Conservation (phyloP, 2,888 invertebrate genomes). For the Habrosyne pyritoides region DNA sequence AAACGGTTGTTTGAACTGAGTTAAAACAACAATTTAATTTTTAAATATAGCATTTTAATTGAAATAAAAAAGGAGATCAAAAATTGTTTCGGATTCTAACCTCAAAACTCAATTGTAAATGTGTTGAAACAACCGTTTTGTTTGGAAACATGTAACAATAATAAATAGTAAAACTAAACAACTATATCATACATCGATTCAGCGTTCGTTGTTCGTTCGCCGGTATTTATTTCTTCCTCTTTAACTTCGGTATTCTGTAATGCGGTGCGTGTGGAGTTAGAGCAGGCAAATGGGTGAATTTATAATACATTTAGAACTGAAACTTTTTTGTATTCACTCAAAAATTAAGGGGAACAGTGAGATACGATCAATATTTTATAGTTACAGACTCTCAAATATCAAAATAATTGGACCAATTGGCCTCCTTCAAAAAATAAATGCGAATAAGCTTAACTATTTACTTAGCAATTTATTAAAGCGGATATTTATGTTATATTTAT, state of each 20-base stretch:
- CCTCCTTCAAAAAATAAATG: too few relatives aligned
- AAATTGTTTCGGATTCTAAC: not conserved
- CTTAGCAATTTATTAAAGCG: too few relatives aligned
- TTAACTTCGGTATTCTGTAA: conserved; percentile 81
- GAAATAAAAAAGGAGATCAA: conserved; percentile 7
- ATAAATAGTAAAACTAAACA: conserved; percentile 72
- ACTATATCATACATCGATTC: conserved; percentile 76
- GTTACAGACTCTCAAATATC: not conserved
- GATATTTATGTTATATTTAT: too few relatives aligned
- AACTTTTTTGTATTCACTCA: not conserved
- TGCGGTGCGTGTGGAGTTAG: conserved; percentile 73
- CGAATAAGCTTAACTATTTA: too few relatives aligned
- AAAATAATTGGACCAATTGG: not conserved
- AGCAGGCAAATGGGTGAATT: conserved; percentile 37
- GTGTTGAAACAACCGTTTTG: conserved; percentile 28
- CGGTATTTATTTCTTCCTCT: conserved; percentile 69
- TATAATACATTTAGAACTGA: conserved; percentile 11
- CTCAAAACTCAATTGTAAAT: conserved; percentile 4
- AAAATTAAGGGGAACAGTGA: not conserved
- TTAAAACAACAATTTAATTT: conserved; percentile 6
- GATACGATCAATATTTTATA: not conserved
- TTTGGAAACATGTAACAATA: conserved; percentile 40
- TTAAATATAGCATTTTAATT: not conserved
- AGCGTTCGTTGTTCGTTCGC: conserved; percentile 68
- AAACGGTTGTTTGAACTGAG: conserved; percentile 25